Evolutionary conservation across 2,888 invertebrate species (phyloP).

Genomic region (Nudaria mundana): DNA sequence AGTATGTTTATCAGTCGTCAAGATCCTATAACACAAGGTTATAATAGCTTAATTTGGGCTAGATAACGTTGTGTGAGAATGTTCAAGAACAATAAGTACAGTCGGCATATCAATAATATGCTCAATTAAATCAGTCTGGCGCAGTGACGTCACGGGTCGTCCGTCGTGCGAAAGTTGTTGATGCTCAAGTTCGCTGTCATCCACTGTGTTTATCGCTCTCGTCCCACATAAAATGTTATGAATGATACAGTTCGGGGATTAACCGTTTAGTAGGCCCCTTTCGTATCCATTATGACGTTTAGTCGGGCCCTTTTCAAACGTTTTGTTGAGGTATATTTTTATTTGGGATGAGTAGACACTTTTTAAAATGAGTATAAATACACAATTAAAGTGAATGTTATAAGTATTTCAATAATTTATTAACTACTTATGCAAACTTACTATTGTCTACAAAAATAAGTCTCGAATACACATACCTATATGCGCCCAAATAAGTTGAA

Average conservation of each 20-base stretch:
- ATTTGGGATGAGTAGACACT: slow-evolving; percentile 19
- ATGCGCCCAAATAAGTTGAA: no score
- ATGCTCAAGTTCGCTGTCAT: slow-evolving; percentile 53
- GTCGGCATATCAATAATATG: slow-evolving; percentile 3
- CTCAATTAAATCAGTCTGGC: slow-evolving; percentile 17
- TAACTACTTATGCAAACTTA: no score
- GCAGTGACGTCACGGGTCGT: slow-evolving; percentile 16
- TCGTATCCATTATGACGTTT: slow-evolving; percentile 44
- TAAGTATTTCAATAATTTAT: no score
- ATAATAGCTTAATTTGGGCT: no score
- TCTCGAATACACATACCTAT: no score
- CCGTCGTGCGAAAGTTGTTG: slow-evolving; percentile 38
- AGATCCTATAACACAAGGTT: no score
- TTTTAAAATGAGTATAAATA: no score
- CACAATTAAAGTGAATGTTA: no score
- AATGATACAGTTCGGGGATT: slow-evolving; percentile 62
- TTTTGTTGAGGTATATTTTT: slow-evolving; percentile 32
- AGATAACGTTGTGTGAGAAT: no score
- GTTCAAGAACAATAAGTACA: no score
- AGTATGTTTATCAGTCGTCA: no score
- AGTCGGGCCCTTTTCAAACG: slow-evolving; percentile 35
- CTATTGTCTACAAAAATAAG: no score
- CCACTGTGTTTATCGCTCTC: slow-evolving; percentile 52
- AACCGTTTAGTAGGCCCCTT: slow-evolving; percentile 54
- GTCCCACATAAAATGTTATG: slow-evolving; percentile 64